Percentiles rank a stretch among this genome's conserved stretches.
These are phyloP conservation scores for Pangasius larnaudii DNA, from an alignment of 2,797 vertebrate species.

Conservation along the genomic window DNA sequence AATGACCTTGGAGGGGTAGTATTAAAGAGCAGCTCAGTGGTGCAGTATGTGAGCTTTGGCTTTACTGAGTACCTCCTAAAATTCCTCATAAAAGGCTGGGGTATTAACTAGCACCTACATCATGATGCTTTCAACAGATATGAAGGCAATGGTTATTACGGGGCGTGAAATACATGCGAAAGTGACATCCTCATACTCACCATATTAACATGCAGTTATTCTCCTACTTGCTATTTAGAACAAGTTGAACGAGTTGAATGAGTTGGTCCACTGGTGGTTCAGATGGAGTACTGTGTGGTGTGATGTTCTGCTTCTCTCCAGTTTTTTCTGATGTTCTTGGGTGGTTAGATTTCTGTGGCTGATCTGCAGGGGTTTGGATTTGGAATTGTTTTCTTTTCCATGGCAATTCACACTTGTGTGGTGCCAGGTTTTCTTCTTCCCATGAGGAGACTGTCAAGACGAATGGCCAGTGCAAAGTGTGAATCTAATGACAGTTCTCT, in stretches of 20 bases:
- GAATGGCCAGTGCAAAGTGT: background rate
- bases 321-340: background rate
- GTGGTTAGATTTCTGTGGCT: background rate
- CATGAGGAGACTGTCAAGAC: background rate
- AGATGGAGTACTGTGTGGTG: background rate
- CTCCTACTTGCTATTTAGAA: background rate
- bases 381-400: background rate
- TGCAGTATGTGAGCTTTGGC: background rate
- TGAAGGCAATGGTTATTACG: background rate
- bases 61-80: background rate
- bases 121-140: background rate
- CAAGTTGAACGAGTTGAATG: background rate
- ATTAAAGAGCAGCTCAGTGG: too few relatives aligned
- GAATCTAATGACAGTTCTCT: background rate
- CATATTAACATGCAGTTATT: background rate
- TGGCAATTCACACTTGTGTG: background rate
- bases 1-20: background rate
- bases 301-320: background rate
- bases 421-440: background rate
- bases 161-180: background rate
- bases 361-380: background rate
- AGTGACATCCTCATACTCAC: too few relatives aligned
- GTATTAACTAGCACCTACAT: background rate
- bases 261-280: background rate
- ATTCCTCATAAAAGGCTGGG: background rate